Evolutionary conservation across 2,888 invertebrate species (phyloP).

Genomic region (Selenia dentaria): DNA sequence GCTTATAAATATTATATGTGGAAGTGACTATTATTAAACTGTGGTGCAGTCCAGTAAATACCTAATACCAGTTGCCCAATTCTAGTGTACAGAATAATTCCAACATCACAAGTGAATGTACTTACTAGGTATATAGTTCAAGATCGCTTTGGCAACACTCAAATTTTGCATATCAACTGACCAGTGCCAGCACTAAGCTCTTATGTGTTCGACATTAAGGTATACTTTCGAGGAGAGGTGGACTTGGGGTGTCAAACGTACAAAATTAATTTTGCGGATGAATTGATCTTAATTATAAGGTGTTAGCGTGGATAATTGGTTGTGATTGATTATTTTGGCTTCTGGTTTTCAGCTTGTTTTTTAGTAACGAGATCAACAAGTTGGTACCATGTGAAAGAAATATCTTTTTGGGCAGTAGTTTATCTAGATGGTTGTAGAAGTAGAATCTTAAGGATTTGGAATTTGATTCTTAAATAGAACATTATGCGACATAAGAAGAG

Average conservation of each 20-base stretch:
- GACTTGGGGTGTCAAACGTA: conserved; percentile 12
- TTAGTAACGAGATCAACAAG: not conserved
- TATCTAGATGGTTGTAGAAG: too few relatives aligned
- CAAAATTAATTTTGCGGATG: conserved; percentile 34
- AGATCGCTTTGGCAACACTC: conserved; percentile 61
- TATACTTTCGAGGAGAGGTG: not conserved
- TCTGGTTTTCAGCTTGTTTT: conserved; percentile 20
- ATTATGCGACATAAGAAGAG: too few relatives aligned
- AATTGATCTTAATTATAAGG: conserved; percentile 28
- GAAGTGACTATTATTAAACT: not conserved
- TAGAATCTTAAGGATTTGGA: too few relatives aligned
- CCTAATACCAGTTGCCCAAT: conserved; percentile 48
- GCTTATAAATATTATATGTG: too few relatives aligned
- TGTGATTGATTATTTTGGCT: conserved; percentile 30
- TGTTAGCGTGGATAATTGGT: conserved; percentile 32
- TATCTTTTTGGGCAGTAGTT: not conserved
- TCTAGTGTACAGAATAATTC: conserved; percentile 49
- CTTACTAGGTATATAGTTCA: conserved; percentile 49
- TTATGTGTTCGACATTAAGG: not conserved
- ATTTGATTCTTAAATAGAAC: too few relatives aligned
- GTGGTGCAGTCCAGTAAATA: conserved; percentile 14
- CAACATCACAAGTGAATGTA: conserved; percentile 58
- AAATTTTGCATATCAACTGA: conserved; percentile 51
- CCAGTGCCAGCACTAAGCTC: conserved; percentile 4
- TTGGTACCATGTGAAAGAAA: conserved; percentile 3